Evolutionary conservation across 2,888 invertebrate species (phyloP).

Genomic region (Polyploca ridens): DNA sequence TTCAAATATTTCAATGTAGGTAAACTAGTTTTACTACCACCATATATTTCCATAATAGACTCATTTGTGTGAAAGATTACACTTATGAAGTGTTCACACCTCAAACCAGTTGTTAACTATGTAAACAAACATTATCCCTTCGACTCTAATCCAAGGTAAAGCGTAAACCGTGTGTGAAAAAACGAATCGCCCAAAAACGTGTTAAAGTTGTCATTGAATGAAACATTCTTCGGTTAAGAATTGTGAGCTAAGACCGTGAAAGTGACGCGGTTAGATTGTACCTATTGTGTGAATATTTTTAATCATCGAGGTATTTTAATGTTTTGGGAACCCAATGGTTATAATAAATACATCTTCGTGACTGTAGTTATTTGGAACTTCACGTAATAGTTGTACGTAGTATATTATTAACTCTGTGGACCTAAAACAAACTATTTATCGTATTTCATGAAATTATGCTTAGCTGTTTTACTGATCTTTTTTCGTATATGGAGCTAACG

Average conservation of each 20-base stretch:
- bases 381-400: not conserved
- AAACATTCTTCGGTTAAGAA: constrained; percentile 16
- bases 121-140: constrained; percentile 2
- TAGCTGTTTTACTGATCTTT: too few species aligned
- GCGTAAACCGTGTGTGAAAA: constrained; percentile 7
- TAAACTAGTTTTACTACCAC: too few species aligned
- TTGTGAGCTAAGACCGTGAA: constrained; percentile 25
- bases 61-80: not conserved
- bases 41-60: not conserved
- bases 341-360: not conserved
- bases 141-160: not conserved
- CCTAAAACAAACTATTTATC: too few species aligned
- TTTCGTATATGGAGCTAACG: too few species aligned
- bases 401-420: too few species aligned
- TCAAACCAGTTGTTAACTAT: not conserved
- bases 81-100: constrained; percentile 1
- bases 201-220: constrained; percentile 20
- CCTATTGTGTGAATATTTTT: constrained; percentile 18
- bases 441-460: too few species aligned
- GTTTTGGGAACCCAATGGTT: constrained; percentile 3
- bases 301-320: not conserved
- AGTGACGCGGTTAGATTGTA: constrained; percentile 19
- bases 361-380: not conserved
- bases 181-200: not conserved
- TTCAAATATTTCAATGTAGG: too few species aligned